Base-by-base conservation (phyloP, 2,888 invertebrate genomes). In the Nysson spinosus region DNA sequence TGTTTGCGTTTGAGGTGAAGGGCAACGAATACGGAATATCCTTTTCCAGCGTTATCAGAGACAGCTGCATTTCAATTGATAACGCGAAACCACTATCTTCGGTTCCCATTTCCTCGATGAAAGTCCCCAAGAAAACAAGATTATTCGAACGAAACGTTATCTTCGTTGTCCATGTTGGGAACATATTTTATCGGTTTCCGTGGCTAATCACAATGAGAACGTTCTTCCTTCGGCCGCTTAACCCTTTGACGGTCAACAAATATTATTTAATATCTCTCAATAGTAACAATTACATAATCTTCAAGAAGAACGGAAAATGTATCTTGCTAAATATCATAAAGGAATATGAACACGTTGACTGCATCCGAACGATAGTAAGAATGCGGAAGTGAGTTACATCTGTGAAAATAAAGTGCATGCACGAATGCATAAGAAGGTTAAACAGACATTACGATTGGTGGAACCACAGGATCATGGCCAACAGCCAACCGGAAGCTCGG, bases 401-500 rank as follows among this genome's bases (percentile, higher is more conserved):
- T 16, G 17, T 9, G 16, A 35, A 1, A 35, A 5, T 35, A 14
- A 35, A 12, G n/a, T 7, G 6, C 6, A 7, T n/a, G 9, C 5
- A 35, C 4, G 16, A 42, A 40, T 55, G 56, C 42, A 49, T 50
- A 46, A 55, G 28, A 63, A 56, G 14, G 14, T 4, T 35, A 35
- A 9, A 62, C 52, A 34, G 56, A 64, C 62, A 54, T 64, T 65
- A 40, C 50, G 57, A 66, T 74, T 55, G 57, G 55, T 60, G 60
- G 34, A 54, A 64, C 61, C 66, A 58, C 66, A 58, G 62, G 67
- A 75, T 69, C 58, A 62, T 79, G 75, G 78, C 75, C 46, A 35
- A 66, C 58, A 69, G 75, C 72, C 80, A 78, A 80, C 77, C 70
- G 62, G 63, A 60, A 69, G 62, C 61, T 66, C 62, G 67, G 66